Evolutionary conservation across 2,888 invertebrate genomes (phyloP), one percentile per base, ranked within the genome.

Genomic region (Lacanobia wlatinum): DNA sequence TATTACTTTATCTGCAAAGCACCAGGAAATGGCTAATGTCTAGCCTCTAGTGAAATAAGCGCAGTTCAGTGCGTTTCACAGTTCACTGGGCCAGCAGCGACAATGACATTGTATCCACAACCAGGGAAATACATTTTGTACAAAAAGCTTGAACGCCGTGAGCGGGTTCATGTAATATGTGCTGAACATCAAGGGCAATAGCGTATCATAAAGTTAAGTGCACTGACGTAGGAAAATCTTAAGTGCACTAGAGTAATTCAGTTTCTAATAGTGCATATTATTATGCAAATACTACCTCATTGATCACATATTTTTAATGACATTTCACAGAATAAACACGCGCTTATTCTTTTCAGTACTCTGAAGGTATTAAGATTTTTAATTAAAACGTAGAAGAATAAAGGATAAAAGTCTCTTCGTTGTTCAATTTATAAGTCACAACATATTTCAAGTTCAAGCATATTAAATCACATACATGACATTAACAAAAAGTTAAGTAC

Each of bases 31-130:
- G n/a, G 8, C 23, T 74, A 60, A 80, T 66, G 34, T 52, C 23
- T 28, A 52, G 28, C 61, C 60, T n/a, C 48, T 28, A 38, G 48
- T 8, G 60, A 50, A 61, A 70, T 76, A 67, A 72, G 64, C 52
- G 63, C 60, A 82, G 71, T 79, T 79, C 58, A 50, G 38, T 67
- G 66, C 72, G 67, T 79, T 77, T 68, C 67, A 79, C 82, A 65
- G 82, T 61, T 72, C 72, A 82, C 34, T 79, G 78, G 60, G 14
- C 46, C 48, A 52, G 58, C 28, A 50, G 16, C 34, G 58, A 63
- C 66, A 64, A 14, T 64, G 58, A 61, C 72, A 60, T 62, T 67
- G 71, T 67, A 55, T 55, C 18, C 43, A 38, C 50, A 48, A 67
- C 40, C 60, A 56, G 66, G 77, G 16, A 70, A 60, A 65, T 69